Conservation (phyloP, 2,113 vertebrate genomes). For the Proteles cristata region DNA sequence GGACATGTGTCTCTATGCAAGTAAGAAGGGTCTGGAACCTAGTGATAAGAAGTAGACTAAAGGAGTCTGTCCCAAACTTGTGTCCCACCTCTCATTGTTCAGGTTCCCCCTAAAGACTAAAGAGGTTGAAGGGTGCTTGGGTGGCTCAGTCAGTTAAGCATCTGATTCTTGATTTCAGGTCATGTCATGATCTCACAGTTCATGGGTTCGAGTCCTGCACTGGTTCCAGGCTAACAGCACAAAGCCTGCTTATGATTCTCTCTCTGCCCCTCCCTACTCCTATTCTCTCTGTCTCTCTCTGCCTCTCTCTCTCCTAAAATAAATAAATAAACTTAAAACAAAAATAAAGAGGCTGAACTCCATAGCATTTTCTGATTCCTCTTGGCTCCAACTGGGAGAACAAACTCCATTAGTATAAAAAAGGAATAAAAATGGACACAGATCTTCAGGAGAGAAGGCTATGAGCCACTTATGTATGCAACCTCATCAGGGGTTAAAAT, state of each 20-base stretch:
- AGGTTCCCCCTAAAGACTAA: neutral
- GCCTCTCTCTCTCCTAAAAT: no score
- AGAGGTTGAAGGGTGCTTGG: neutral
- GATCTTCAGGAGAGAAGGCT: neutral
- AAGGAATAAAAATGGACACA: neutral
- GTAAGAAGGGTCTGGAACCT: neutral
- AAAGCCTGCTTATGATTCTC: no score
- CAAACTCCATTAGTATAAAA: neutral
- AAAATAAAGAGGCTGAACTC: neutral
- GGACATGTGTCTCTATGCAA: neutral
- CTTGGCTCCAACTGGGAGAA: neutral
- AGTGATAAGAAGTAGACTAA: neutral
- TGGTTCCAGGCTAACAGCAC: no score
- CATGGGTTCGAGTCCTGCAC: no score
- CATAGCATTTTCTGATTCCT: neutral
- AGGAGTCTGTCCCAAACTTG: neutral
- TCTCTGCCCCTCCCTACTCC: no score
- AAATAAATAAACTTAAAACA: no score
- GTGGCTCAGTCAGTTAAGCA: no score
- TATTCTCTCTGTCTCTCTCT: no score
- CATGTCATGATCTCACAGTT: no score
- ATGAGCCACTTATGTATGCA: neutral
- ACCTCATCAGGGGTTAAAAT: neutral
- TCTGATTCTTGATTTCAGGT: no score
- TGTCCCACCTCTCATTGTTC: neutral